Evolutionary conservation across 2,888 invertebrate species (phyloP), one percentile per base, ranked within the genome.

Genomic region (Crepidodera aurea): DNA sequence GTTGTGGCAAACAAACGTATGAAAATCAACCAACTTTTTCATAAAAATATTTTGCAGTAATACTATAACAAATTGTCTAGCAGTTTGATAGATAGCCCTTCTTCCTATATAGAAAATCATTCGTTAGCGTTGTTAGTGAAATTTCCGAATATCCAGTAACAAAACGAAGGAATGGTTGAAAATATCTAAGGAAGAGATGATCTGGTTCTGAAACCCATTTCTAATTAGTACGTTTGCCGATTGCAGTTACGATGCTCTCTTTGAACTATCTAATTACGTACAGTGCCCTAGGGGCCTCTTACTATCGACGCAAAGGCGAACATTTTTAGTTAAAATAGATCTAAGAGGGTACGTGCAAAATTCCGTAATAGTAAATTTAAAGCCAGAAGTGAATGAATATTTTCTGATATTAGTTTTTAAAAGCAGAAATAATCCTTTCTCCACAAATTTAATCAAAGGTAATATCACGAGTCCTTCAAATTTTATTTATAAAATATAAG

Each of bases 221-320:
- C 76, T 78, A 78, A 77, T 78, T 78, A 76, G 75, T 71, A 65
- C 69, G 72, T 68, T 71, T 69, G 71, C 69, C 68, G 70, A 64
- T 60, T 67, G 68, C 65, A 70, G 68, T 69, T 60, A 54, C 64
- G 68, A 65, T 62, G 68, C 66, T 73, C 72, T 58, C 76, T 78
- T 78, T 76, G 77, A 76, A 71, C 74, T 75, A 71, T 73, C 73
- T 77, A 78, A 77, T 77, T 78, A 77, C 74, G 75, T 73, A 73
- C 63, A 75, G 73, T 73, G 75, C 74, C 75, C 74, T 66, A 67
- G 65, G 72, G 74, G 73, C 62, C 62, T 67, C 34, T 44, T 44
- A n/a, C 44, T 44, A 44, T 44, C 44, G 6, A 13, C 12, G 12
- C 32, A 34, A n/a, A 16, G 44, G 22, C 44, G 22, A 5, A 22